A percentile compares a stretch with the other conserved stretches of the same genome.
Conservation (phyloP, 2,113 vertebrate species). For the Cyanoderma ruficeps region DNA sequence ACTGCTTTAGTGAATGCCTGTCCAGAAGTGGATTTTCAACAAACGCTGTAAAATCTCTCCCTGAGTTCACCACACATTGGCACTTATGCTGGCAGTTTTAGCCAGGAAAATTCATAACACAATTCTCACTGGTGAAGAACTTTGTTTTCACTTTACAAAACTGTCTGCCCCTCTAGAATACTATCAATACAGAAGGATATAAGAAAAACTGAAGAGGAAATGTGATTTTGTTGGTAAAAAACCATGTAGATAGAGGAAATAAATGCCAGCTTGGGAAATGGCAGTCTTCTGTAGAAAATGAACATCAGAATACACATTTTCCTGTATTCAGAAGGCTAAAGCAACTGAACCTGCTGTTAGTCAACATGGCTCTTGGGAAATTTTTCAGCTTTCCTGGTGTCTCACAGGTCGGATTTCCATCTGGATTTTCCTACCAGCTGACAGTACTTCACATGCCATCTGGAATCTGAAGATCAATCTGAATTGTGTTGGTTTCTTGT, state of each 20-base stretch:
- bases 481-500: not conserved
- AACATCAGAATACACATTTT: not conserved
- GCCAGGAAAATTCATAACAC: not conserved
- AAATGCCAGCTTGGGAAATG: not conserved
- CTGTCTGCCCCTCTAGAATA: not conserved
- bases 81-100: not conserved
- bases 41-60: not conserved
- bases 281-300: not conserved
- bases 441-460: not conserved
- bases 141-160: not conserved
- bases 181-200: not conserved
- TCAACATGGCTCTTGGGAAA: not conserved
- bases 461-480: not conserved
- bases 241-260: not conserved
- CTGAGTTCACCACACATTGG: not conserved
- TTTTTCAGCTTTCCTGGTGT: not conserved
- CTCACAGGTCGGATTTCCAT: not conserved
- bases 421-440: constrained; percentile 10
- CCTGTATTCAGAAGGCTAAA: not conserved
- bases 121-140: not conserved
- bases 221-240: not conserved
- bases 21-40: not conserved
- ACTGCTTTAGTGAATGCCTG: not conserved
- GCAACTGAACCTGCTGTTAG: not conserved
- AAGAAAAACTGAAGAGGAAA: not conserved